These are phyloP conservation scores for Micronisus gabar DNA, from an alignment of 2,113 vertebrate species.

Conservation along the genomic window DNA sequence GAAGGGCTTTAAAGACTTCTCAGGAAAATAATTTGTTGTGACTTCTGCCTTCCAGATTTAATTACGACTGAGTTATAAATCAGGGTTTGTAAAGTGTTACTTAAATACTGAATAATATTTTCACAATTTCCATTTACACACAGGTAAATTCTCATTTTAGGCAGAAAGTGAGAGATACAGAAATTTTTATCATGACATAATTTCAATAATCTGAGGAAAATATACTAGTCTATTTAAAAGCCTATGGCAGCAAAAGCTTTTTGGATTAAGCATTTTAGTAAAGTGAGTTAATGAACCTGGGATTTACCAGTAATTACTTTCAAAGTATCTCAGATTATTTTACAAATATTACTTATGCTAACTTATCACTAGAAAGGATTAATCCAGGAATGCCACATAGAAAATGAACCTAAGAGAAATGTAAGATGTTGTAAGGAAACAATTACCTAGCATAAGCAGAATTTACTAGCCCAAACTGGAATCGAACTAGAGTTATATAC, in stretches of 20 bases:
- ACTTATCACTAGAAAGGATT: not conserved
- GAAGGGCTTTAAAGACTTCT: not conserved
- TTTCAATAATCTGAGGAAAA: not conserved
- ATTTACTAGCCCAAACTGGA: not conserved
- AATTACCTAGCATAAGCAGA: not conserved
- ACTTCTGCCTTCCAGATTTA: not conserved
- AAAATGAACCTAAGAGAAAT: not conserved
- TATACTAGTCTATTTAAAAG: not conserved
- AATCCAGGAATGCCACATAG: not conserved
- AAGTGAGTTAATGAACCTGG: not conserved
- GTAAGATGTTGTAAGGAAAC: not conserved
- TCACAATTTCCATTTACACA: not conserved
- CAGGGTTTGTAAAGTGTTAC: not conserved
- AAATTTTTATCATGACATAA: not conserved
- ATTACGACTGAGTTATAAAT: not conserved
- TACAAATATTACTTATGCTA: not conserved
- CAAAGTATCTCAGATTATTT: not conserved
- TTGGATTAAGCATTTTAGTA: not conserved
- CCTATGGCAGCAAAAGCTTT: not conserved
- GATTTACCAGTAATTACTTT: not conserved
- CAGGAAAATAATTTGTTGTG: not conserved
- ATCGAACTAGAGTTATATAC: not conserved
- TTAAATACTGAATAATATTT: not conserved
- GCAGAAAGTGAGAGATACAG: not conserved
- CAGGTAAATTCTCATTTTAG: not conserved